Percentiles rank a stretch among this genome's conserved stretches.
phyloP scores from a whole-genome alignment of 2,797 vertebrate species.

The Acrossocheilus fasciatus region DNA sequence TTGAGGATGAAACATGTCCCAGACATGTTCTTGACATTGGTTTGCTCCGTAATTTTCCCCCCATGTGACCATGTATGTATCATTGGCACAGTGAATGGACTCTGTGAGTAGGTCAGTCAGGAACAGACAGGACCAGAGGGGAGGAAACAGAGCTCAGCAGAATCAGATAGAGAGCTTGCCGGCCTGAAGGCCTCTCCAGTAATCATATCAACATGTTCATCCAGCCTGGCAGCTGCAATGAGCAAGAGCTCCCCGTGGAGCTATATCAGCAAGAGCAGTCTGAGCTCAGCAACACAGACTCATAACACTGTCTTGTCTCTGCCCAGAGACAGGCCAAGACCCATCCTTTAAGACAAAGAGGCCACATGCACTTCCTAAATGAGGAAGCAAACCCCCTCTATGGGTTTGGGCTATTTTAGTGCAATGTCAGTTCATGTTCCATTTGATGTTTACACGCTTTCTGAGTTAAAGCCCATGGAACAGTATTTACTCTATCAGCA shows the following conservation, averaged over 20 bases:
- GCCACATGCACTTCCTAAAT: neutral
- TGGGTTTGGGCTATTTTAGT: constrained; percentile 10
- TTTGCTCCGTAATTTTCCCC: neutral
- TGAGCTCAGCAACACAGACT: constrained; percentile 49
- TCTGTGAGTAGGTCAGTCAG: constrained; percentile 47
- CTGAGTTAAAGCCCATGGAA: neutral
- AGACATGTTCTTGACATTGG: constrained; percentile 2
- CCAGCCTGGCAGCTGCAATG: constrained; percentile 51
- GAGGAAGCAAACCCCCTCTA: neutral
- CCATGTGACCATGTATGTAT: constrained; percentile 9
- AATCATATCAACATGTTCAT: constrained; percentile 62
- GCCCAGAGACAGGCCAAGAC: constrained; percentile 22
- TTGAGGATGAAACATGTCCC: neutral
- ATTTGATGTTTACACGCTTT: neutral
- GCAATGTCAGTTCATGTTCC: constrained; percentile 7
- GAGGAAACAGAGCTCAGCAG: constrained; percentile 56
- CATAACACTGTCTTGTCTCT: constrained; percentile 30
- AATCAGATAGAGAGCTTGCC: constrained; percentile 49
- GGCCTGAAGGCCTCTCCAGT: constrained; percentile 47
- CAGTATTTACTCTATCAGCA: neutral
- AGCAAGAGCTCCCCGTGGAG: constrained; percentile 54
- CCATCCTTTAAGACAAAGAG: constrained; percentile 34
- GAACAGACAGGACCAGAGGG: constrained; percentile 53
- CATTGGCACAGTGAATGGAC: constrained; percentile 20
- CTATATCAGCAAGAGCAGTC: constrained; percentile 57